Percentiles rank a stretch among this genome's conserved stretches.
phyloP scores from a whole-genome alignment of 2,888 invertebrate species.

The Exocentrus adspersus region DNA sequence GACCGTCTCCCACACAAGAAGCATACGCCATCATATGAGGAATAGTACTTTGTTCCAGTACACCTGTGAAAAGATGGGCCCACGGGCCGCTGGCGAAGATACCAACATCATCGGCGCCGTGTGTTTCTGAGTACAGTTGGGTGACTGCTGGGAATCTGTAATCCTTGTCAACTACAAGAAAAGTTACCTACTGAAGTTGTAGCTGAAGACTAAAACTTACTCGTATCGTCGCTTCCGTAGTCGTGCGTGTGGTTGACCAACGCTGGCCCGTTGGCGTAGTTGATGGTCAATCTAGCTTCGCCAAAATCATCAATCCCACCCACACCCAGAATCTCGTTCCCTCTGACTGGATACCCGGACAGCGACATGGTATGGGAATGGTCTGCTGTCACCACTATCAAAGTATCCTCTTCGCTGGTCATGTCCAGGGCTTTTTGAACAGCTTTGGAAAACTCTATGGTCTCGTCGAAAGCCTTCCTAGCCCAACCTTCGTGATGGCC shows the following conservation, averaged over 20 bases:
- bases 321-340: constrained; percentile 56
- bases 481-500: constrained; percentile 78
- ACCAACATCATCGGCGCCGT: constrained; percentile 67
- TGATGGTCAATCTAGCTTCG: constrained; percentile 58
- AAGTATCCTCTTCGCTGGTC: constrained; percentile 76
- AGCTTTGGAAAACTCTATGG: constrained; percentile 71
- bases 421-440: constrained; percentile 69
- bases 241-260: neutral
- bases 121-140: constrained; percentile 71
- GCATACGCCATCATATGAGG: constrained; percentile 81
- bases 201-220: too few relatives aligned
- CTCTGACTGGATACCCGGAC: constrained; percentile 64
- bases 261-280: constrained; percentile 81
- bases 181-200: too few relatives aligned
- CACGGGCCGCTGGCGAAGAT: neutral
- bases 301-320: neutral
- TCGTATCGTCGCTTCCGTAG: neutral
- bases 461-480: constrained; percentile 79
- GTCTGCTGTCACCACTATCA: constrained; percentile 82
- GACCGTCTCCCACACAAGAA: constrained; percentile 64
- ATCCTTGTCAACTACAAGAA: constrained; percentile 63
- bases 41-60: constrained; percentile 81
- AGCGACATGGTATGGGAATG: constrained; percentile 77
- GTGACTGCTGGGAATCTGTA: constrained; percentile 69
- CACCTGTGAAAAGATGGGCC: constrained; percentile 63